A percentile compares a stretch with the other conserved stretches of the same genome.
Evolutionary conservation across 2,113 vertebrate species (phyloP).

Genomic region (Eulemur macaco): DNA sequence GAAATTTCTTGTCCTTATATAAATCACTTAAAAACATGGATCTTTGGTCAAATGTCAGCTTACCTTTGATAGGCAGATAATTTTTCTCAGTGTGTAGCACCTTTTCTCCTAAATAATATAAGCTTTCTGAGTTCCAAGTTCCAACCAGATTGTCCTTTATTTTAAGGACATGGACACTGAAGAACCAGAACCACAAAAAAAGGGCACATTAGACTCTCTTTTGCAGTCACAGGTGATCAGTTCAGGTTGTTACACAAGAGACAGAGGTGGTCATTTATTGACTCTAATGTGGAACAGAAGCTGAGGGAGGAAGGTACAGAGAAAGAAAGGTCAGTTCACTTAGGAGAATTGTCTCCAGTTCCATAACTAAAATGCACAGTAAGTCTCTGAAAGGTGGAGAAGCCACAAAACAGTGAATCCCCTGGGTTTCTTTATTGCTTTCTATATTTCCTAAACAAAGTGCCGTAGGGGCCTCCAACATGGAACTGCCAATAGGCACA

Average conservation of each 20-base stretch:
- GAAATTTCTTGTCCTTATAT: constrained; percentile 1
- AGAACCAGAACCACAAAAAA: not conserved
- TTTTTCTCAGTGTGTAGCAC: not conserved
- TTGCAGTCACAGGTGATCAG: too few relatives aligned
- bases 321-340: not conserved
- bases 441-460: not conserved
- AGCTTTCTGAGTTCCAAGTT: not conserved
- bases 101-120: not conserved
- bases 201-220: not conserved
- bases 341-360: too few relatives aligned
- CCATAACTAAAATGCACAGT: not conserved
- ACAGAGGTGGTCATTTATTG: not conserved
- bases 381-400: not conserved
- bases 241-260: not conserved
- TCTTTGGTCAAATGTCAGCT: not conserved
- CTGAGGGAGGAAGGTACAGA: not conserved
- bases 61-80: not conserved
- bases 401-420: not conserved
- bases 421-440: not conserved
- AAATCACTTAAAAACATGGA: not conserved
- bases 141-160: not conserved
- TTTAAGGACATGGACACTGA: not conserved
- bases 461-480: not conserved
- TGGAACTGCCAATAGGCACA: not conserved
- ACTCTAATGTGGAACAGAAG: not conserved